Evolutionary conservation across 2,113 vertebrate species (phyloP).

Genomic region (Xenopus tropicalis): DNA sequence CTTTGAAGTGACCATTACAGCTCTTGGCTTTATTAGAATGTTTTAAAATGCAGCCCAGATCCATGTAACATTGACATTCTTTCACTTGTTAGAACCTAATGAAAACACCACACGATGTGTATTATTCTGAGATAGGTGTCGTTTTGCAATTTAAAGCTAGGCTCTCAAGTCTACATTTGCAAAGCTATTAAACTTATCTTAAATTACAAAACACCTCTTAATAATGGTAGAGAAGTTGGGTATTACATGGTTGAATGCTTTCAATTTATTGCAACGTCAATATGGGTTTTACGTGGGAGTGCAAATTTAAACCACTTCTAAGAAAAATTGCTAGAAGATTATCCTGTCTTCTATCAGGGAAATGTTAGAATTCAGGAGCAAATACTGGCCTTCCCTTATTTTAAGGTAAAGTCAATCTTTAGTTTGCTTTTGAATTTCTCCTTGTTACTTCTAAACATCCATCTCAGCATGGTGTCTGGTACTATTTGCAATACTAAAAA

Average conservation of each 20-base stretch:
- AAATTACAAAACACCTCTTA: slow-evolving; percentile 24
- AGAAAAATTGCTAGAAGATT: slow-evolving; percentile 2
- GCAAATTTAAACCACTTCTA: slow-evolving; percentile 6
- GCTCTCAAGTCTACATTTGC: slow-evolving; percentile 20
- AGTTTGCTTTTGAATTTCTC: neutral
- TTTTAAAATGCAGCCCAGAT: neutral
- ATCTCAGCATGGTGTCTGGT: neutral
- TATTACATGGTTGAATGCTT: slow-evolving; percentile 27
- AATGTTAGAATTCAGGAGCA: neutral
- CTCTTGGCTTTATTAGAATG: too few species aligned
- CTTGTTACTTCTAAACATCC: neutral
- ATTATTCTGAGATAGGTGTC: neutral
- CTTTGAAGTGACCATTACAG: too few species aligned
- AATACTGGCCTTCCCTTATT: neutral
- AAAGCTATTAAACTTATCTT: slow-evolving; percentile 39
- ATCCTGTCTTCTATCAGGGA: slow-evolving; percentile 8
- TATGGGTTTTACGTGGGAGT: slow-evolving; percentile 21
- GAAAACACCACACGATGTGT: slow-evolving; percentile 9
- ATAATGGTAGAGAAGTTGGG: slow-evolving; percentile 19
- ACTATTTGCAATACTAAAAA: slow-evolving; percentile 4
- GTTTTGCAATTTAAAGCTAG: slow-evolving; percentile 18
- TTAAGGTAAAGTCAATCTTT: neutral
- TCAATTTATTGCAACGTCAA: slow-evolving; percentile 35
- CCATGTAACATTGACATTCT: too few species aligned
- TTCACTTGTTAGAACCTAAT: slow-evolving; percentile 24